These are phyloP conservation scores for Delichon dasypus DNA, from an alignment of 2,797 vertebrate genomes.

Conservation along the genomic window DNA sequence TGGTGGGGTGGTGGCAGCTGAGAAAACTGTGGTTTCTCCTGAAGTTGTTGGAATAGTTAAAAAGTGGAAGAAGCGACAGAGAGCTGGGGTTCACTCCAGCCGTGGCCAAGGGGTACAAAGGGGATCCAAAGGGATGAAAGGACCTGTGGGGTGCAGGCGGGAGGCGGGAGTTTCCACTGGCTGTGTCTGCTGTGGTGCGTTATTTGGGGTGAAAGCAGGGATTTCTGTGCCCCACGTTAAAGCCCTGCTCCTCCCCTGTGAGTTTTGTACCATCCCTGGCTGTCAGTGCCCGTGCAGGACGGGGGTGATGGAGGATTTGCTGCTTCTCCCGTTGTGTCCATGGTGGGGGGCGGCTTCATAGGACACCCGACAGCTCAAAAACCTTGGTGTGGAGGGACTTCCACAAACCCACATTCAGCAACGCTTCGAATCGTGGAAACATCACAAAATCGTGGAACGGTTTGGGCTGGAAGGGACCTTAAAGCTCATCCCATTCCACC, in stretches of 20 bases:
- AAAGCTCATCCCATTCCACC: neutral
- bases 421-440: neutral
- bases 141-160: neutral
- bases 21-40: neutral
- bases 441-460: neutral
- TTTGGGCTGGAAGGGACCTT: neutral
- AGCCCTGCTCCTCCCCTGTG: neutral
- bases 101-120: neutral
- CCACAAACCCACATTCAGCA: neutral
- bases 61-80: neutral
- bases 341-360: neutral
- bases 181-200: neutral
- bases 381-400: neutral
- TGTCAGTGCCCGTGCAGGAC: neutral
- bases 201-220: neutral
- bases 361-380: neutral
- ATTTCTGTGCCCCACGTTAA: rapidly evolving
- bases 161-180: neutral
- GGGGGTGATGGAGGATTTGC: neutral
- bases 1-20: rapidly evolving
- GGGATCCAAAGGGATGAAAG: neutral
- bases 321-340: rapidly evolving
- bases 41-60: neutral
- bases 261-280: rapidly evolving
- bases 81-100: neutral